Base-by-base conservation (phyloP, 2,888 invertebrate genomes). In the Phyllotreta striolata region DNA sequence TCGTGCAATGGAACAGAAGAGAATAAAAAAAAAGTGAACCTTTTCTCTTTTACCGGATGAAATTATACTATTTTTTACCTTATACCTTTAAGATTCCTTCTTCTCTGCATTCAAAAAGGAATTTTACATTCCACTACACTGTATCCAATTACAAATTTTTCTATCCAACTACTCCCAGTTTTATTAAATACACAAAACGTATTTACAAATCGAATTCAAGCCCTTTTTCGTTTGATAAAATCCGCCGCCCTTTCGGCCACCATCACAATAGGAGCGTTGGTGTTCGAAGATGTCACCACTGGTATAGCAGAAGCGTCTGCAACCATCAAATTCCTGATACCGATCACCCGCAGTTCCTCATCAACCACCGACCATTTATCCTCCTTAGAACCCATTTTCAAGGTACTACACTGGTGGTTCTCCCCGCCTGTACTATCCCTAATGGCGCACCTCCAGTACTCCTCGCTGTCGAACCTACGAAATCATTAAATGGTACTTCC, bases 341-440 rank as follows among this genome's bases (percentile, higher is more conserved):
- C 73, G 24, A 71, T 47, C 6, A 73, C 67, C 57, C 66, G 51
- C 4, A 73, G 60, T 46, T 67, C 34, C 8, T 67, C 51, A 51
- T 72, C 63, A 0, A 73, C 69, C 0, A 91, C 91, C 0, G 91
- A 88, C 84, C 87, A 84, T 0, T 86, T 86, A 76, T 91, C 90
- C 0, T 79, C 79, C 0, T 74, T 70, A 0, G 89, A 87, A 0
- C 91, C 91, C 90, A 92, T 91, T 83, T 90, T 91, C 76, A 90
- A 89, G 0, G 91, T 89, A 5, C 91, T 90, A 0, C 87, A 88
- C 78, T 91, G 91, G 78, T 91, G 91, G 77, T 91, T 91, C 79
- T 90, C 91, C 0, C 91, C 89, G 0, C 88, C 89, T 0, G 91
- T 91, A 60, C 87, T 83, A 54, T 85, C 84, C 59, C 82, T 82